Evolutionary conservation across 2,113 vertebrate species (phyloP).

Genomic region (Crotalus horridus): DNA sequence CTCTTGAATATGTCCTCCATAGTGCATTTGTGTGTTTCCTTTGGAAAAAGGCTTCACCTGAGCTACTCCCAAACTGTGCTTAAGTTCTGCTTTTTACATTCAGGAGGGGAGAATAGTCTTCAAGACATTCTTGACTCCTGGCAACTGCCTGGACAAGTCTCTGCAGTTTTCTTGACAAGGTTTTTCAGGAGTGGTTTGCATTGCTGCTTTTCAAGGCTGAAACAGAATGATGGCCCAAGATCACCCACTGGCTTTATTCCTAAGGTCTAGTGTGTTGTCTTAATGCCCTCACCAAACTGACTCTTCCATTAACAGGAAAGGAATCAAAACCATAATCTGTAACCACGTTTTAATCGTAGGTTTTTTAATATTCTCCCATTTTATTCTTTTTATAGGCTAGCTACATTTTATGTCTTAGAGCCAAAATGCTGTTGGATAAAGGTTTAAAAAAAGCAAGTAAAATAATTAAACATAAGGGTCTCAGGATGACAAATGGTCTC

Average conservation of each 20-base stretch:
- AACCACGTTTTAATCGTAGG: neutral
- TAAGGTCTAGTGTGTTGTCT: neutral
- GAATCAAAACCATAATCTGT: neutral
- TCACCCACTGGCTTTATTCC: neutral
- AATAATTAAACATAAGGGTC: neutral
- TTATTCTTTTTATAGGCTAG: neutral
- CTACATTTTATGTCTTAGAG: neutral
- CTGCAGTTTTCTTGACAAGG: neutral
- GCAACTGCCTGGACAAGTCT: neutral
- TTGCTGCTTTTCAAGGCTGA: neutral
- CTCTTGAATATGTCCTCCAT: neutral
- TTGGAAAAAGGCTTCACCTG: neutral
- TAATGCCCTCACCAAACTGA: neutral
- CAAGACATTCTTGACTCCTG: neutral
- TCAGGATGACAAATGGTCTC: neutral
- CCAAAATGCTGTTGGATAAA: neutral
- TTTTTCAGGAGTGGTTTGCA: neutral
- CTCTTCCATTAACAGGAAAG: neutral
- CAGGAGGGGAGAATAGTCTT: neutral
- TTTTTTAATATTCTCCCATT: neutral
- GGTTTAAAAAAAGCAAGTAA: neutral
- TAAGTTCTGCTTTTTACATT: neutral
- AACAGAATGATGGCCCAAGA: neutral
- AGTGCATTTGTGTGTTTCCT: neutral
- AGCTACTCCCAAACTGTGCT: neutral